Base-by-base conservation (phyloP, 2,888 invertebrate species). In the Melangyna quadrimaculata region DNA sequence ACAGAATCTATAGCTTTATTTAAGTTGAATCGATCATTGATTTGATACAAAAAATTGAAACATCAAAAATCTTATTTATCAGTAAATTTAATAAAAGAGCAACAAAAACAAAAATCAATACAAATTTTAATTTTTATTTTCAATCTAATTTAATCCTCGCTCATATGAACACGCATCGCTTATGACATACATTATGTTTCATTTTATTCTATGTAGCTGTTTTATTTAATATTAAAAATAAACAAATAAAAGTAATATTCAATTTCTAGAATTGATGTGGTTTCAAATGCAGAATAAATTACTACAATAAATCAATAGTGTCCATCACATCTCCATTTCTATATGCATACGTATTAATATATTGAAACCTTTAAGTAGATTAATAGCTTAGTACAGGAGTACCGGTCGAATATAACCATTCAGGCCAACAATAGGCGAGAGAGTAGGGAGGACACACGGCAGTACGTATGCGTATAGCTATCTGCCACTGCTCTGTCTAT, bases 341-440 rank as follows among this genome's bases (percentile, higher is more conserved):
- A 35, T 35, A 2, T 5, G 10, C 14, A n/a, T 35, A 5, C 5
- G 14, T 35, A 6, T 9, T 45, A 22, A 4, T n/a, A 45, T 22
- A 37, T 61, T 43, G 35, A 32, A 61, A 51, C 29, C 14, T 19
- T 27, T 65, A 59, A 61, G 73, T 73, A 74, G 79, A 79, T 74
- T 73, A 73, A 69, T 73, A 59, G 59, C 72, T 79, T 35, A 69
- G 67, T 29, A 14, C 57, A 59, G 10, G 48, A 67, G 27, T 45
- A 67, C 40, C 59, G 19, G 61, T 43, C 22, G 57, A 32, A 57
- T 22, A 35, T 12, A 45, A 71, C 55, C 35, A 71, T 32, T 61
- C 1, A 2, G 17, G 12, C n/a, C 78, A 59, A 67, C 51, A 55
- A 48, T 40, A 48, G 29, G 17, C n/a, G n/a, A n/a, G n/a, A n/a